Base-by-base conservation (phyloP, 2,888 invertebrate genomes). In the Rhabditoides inermis region DNA sequence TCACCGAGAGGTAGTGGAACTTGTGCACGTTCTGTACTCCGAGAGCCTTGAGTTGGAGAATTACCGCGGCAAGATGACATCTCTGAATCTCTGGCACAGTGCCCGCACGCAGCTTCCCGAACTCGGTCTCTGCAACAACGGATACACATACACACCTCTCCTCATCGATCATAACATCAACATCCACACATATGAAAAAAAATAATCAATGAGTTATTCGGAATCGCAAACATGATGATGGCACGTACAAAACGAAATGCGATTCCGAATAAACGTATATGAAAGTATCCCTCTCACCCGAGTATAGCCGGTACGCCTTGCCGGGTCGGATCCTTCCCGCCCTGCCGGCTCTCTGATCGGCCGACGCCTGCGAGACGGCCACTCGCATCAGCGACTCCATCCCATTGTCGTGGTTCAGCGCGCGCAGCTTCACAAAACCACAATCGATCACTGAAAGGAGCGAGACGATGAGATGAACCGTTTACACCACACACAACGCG, bases 61-160 rank as follows among this genome's bases (percentile, higher is more conserved):
- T 82, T 1, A 88, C 85, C 0, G 85, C 83, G 0, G 89, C 85
- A 45, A 98, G 81, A 71, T 91, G 89, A 44, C 86, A 86, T 10
- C 98, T 79, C 60, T 88, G 87, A 84, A 98, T 89, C 81, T 98
- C 95, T 0, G 95, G 92, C 0, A 88, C 86, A 0, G 87, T 86
- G 23, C 84, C 82, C 0, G 81, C 79, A 0, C 84, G 81, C 1
- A 98, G 77, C 45, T 84, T 84, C 0, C 83, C 80, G 72, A 83
- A 88, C 48, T 86, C 86, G 35, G 83, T 82, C 77, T 94, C 90
- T 2, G 50, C 60, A 46, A 40, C n/a, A n/a, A n/a, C n/a, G n/a
- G n/a, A n/a, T n/a, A n/a, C n/a, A n/a, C n/a, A n/a, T n/a, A n/a
- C n/a, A n/a, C n/a, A n/a, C n/a, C n/a, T n/a, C n/a, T n/a, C n/a